Conservation (phyloP, 2,113 vertebrate species). For the Piliocolobus tephrosceles region DNA sequence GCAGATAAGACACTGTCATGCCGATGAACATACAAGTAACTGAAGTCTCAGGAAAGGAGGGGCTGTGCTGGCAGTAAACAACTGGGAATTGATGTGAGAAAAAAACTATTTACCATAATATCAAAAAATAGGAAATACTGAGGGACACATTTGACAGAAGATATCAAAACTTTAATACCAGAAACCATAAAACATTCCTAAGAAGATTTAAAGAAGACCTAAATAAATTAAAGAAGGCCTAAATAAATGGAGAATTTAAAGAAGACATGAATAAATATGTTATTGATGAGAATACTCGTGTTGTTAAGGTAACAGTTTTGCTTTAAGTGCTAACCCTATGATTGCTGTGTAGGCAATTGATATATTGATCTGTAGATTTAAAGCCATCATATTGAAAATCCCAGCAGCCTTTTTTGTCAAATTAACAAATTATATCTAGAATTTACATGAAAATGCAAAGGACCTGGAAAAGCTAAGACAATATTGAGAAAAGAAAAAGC, state of each 20-base stretch:
- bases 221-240: neutral
- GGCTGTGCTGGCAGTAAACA: neutral
- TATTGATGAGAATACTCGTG: neutral
- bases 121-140: neutral
- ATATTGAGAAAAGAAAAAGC: neutral
- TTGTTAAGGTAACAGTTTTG: neutral
- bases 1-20: neutral
- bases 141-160: neutral
- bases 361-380: neutral
- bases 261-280: neutral
- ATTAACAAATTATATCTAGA: neutral
- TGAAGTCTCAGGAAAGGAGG: neutral
- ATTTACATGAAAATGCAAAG: neutral
- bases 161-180: neutral
- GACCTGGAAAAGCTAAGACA: neutral
- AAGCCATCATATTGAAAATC: neutral
- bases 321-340: too few species aligned
- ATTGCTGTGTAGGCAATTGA: too few species aligned
- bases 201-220: neutral
- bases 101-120: neutral
- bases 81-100: neutral
- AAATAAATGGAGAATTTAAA: too few species aligned
- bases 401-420: neutral
- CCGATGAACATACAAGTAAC: neutral
- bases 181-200: neutral